These are phyloP conservation scores for Bujurquina vittata DNA, from an alignment of 2,113 vertebrate species.

Conservation along the genomic window DNA sequence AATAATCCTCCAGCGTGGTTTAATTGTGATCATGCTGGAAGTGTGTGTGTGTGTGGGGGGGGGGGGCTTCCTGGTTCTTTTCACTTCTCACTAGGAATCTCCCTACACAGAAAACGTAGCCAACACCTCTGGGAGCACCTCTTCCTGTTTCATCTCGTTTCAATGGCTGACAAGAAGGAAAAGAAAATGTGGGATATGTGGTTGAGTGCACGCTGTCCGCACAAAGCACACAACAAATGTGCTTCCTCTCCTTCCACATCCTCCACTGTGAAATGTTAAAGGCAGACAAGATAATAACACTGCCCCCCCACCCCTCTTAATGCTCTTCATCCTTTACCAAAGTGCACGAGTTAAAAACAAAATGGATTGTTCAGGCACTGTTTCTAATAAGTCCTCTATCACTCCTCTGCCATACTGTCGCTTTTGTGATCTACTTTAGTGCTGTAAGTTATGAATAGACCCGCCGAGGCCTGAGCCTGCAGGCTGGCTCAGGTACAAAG, in stretches of 20 bases:
- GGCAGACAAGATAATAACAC: neutral
- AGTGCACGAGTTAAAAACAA: conserved; percentile 24
- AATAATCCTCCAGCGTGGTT: neutral
- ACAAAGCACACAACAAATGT: conserved; percentile 37
- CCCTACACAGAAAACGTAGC: neutral
- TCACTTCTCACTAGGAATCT: neutral
- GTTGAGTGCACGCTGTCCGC: neutral
- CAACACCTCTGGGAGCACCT: neutral
- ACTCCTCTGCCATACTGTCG: neutral
- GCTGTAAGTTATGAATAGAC: conserved; percentile 34
- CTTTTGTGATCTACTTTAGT: neutral
- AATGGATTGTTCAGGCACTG: conserved; percentile 7
- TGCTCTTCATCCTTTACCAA: conserved; percentile 5
- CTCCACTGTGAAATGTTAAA: conserved; percentile 53
- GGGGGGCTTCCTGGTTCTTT: no score
- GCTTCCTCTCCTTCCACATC: conserved; percentile 45
- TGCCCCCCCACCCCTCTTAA: neutral
- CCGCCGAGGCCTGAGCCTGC: conserved; percentile 23
- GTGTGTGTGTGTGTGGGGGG: neutral
- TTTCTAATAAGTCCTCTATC: conserved; percentile 20
- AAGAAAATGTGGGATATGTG: neutral
- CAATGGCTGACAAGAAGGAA: neutral
- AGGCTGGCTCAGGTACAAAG: conserved; percentile 36
- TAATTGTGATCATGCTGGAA: neutral
- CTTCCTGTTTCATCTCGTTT: neutral